These are phyloP conservation scores for Gymnothorax javanicus DNA, from an alignment of 2,797 vertebrate species.

Conservation along the genomic window DNA sequence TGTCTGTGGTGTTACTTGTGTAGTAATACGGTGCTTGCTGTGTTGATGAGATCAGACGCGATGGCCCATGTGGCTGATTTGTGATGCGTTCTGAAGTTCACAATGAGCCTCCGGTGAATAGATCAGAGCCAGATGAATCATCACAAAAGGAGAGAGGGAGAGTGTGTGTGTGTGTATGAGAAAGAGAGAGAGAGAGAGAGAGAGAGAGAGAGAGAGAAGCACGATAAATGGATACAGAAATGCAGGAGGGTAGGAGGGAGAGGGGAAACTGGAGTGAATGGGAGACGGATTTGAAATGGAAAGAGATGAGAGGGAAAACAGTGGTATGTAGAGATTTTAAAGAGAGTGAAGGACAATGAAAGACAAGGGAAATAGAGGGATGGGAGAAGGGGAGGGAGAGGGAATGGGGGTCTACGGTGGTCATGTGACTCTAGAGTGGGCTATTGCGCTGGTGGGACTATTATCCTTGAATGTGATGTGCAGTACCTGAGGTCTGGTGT, in stretches of 20 bases:
- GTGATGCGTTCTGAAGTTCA: conserved; percentile 86
- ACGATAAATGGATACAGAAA: background rate
- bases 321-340: background rate
- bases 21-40: conserved; percentile 37
- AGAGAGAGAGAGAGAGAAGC: conserved; percentile 39
- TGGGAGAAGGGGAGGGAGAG: background rate
- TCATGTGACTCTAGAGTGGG: background rate
- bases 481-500: too few relatives aligned
- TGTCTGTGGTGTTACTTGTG: background rate
- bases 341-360: background rate
- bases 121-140: conserved; percentile 64
- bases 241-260: conserved; percentile 46
- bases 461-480: too few relatives aligned
- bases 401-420: background rate
- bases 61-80: conserved; percentile 73
- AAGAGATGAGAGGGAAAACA: background rate
- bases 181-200: conserved; percentile 63
- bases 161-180: conserved; percentile 38
- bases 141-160: conserved; percentile 53
- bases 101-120: conserved; percentile 81
- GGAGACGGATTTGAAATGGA: background rate
- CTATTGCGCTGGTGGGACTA: too few relatives aligned
- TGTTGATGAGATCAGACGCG: conserved; percentile 71
- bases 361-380: background rate
- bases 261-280: background rate